Base-by-base conservation (phyloP, 2,888 invertebrate genomes). In the Parascotia fuliginaria region DNA sequence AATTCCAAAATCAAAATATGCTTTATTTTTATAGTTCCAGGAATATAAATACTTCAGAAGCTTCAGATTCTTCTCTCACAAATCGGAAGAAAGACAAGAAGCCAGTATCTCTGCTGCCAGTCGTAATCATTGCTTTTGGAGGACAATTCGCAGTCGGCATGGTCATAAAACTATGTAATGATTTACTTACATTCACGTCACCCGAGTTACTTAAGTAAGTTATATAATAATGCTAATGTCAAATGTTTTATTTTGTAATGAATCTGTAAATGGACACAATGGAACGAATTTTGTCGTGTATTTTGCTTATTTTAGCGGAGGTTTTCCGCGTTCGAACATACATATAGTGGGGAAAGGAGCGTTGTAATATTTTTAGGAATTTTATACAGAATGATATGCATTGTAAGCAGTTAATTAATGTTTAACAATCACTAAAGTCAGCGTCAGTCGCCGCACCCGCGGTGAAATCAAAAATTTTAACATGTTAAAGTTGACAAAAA, bases 61-160 rank as follows among this genome's bases (percentile, higher is more conserved):
- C 9, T 27, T 28, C 31, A 36, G 28, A 36, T 13, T 38, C n/a
- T 31, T 39, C 48, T 14, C 24, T 19, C 0, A 39, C 38, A 3
- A 48, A 3, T 19, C 19, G 38, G 32, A 58, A 59, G 7, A 40
- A 29, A 5, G 24, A 29, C 12, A 65, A 94, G 94, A 60, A 90
- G 28, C 31, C 93, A 44, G 95, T 96, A 0, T 97, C 96, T 0
- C 94, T 98, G 64, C 86, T 97, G 68, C 95, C 95, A 38, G 95
- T 96, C 0, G 91, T 98, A 40, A 93, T 95, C 58, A 95, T 94
- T 79, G 95, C 97, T 16, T 98, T 97, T 82, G 96, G 97, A 31
- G 93, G 94, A 2, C 95, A 95, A 29, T 97, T 97, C 75, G 55
- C 97, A 1, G 94, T 96, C 63, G 97, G 97, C 2, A 93, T 96